Conservation (phyloP, 2,797 vertebrate species). For the Pempheris klunzingeri region DNA sequence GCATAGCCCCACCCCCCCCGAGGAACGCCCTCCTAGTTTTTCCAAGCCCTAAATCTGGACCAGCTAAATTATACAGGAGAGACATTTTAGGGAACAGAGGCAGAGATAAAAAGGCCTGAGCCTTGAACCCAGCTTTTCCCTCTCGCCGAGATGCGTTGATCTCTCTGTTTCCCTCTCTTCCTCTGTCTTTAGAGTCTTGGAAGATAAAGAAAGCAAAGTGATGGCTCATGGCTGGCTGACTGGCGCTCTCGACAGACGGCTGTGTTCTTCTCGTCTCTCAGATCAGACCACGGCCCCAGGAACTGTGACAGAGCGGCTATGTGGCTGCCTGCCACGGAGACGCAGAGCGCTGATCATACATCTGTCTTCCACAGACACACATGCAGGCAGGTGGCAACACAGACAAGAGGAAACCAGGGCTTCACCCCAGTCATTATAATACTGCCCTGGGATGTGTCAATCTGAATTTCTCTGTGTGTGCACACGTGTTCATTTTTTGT, state of each 20-base stretch:
- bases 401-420: conserved; percentile 40
- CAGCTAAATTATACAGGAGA: conserved; percentile 80
- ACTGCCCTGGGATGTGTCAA: conserved; percentile 59
- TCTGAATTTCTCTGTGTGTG: conserved; percentile 4
- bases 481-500: conserved; percentile 40
- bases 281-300: conserved; percentile 62
- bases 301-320: conserved; percentile 54
- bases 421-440: conserved; percentile 48
- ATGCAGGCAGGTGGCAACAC: conserved; percentile 42
- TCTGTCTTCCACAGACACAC: conserved; percentile 52
- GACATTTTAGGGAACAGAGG: conserved; percentile 61
- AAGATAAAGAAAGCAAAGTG: conserved; percentile 65
- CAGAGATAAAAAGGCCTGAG: conserved; percentile 52
- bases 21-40: conserved; percentile 72
- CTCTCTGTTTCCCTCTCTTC: conserved; percentile 34
- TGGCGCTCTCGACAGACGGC: conserved; percentile 46
- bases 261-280: conserved; percentile 60
- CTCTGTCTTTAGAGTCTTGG: conserved; percentile 28
- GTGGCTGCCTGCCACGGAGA: conserved; percentile 53
- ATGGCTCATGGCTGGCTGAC: conserved; percentile 56
- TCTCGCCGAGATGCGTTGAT: conserved; percentile 40
- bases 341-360: conserved; percentile 66
- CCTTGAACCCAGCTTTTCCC: conserved; percentile 35
- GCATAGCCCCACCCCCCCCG: conserved; percentile 67
- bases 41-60: conserved; percentile 79